phyloP scores from a whole-genome alignment of 2,888 invertebrate genomes.

The Cerceris rybyensis region DNA sequence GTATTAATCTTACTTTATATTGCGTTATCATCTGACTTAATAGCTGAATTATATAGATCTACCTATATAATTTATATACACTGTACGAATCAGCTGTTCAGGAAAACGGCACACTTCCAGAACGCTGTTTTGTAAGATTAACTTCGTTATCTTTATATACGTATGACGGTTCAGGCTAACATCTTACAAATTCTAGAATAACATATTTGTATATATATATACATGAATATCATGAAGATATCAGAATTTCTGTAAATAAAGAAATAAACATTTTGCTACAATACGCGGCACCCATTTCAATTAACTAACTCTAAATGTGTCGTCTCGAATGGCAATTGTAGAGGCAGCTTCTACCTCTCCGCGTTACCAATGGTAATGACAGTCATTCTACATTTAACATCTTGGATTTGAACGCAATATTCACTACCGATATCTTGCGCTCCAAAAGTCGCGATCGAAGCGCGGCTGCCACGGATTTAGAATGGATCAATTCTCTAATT shows the following conservation, averaged over 20 bases:
- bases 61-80: slow-evolving; percentile 32
- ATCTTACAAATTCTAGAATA: slow-evolving; percentile 45
- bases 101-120: slow-evolving; percentile 24
- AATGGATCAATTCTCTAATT: too few species aligned
- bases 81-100: slow-evolving; percentile 38
- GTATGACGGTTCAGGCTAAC: slow-evolving; percentile 29
- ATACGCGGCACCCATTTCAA: slow-evolving; percentile 17
- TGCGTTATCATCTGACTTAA: slow-evolving; percentile 40
- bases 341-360: slow-evolving; percentile 13
- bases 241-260: slow-evolving; percentile 40
- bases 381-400: slow-evolving; percentile 19
- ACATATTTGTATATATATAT: slow-evolving; percentile 59
- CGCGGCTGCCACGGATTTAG: too few species aligned
- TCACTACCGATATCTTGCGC: too few species aligned
- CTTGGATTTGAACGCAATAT: too few species aligned
- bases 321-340: not conserved
- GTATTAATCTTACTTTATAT: slow-evolving; percentile 35
- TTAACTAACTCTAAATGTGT: slow-evolving; percentile 6
- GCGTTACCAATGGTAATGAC: not conserved
- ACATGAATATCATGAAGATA: slow-evolving; percentile 48
- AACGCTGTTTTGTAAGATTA: slow-evolving; percentile 36
- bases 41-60: slow-evolving; percentile 42
- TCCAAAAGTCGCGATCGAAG: too few species aligned
- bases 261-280: slow-evolving; percentile 42
- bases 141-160: slow-evolving; percentile 10